A percentile compares a stretch with the other conserved stretches of the same genome.
Conservation (phyloP, 1,140 invertebrate species). For the Antheraea mylitta region DNA sequence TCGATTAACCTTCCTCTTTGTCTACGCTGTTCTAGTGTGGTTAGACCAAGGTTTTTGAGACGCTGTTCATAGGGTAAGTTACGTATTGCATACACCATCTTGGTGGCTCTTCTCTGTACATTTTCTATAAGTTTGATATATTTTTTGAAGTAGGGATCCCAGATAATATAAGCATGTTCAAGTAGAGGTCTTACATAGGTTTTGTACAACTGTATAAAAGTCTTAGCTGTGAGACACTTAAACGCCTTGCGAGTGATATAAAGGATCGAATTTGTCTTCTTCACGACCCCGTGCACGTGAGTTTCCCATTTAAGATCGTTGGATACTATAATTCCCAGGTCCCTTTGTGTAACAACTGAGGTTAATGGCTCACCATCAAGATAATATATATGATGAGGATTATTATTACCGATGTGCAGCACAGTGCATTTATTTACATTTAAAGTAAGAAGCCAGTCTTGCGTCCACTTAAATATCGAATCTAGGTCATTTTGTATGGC, state of each 20-base stretch:
- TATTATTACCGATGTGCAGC: constrained; percentile 7
- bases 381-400: neutral
- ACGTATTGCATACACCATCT: neutral
- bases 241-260: neutral
- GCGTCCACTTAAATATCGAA: neutral
- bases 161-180: constrained; percentile 3
- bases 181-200: neutral
- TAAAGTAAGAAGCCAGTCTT: neutral
- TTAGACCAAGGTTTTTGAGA: neutral
- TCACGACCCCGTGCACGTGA: neutral
- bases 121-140: neutral
- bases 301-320: neutral
- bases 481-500: neutral
- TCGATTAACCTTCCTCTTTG: neutral
- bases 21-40: neutral
- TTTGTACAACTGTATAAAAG: neutral
- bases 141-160: neutral
- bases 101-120: neutral
- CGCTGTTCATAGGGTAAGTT: neutral
- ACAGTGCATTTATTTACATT: neutral
- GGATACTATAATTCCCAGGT: neutral
- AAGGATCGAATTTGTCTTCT: neutral
- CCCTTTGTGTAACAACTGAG: neutral
- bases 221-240: neutral
- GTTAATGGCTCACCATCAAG: neutral